Evolutionary conservation across 2,888 invertebrate species (phyloP), one percentile per base, ranked within the genome.

Genomic region (Deroplatys truncata): DNA sequence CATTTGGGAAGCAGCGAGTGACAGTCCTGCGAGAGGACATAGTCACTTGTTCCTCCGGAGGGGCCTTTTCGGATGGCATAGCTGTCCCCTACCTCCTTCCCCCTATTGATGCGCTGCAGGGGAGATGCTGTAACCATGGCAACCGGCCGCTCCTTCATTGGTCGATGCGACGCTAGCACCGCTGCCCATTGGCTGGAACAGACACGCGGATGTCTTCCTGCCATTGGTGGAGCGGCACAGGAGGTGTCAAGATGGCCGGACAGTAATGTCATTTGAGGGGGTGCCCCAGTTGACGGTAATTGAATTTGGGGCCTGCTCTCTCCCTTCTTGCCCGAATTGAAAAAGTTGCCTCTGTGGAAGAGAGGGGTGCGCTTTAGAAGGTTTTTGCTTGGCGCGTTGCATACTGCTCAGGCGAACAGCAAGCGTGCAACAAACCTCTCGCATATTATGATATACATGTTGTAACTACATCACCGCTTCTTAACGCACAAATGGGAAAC

Each of bases 61-160:
- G 56, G 25, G 56, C 16, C 16, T 72, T 72, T 72, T 72, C 56
- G 56, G 56, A 72, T 72, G 56, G 20, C 56, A 72, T 72, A 72
- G 56, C 56, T 72, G 56, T 72, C 56, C 56, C 56, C 56, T 72
- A 20, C 56, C 56, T 72, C 56, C 56, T 72, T 72, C 56, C 56
- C 56, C 56, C 72, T 82, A 87, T 31, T 87, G 87, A 87, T 87
- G 87, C 56, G 49, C 87, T 31, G 86, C 29, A 82, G 43, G 83
- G 43, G 83, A 35, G 87, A 87, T 87, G 87, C 82, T 83, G 87
- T 87, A 35, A 35, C 87, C 87, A 87, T 87, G 43, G 87, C 87
- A 83, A 87, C 87, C 25, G 35, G 29, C 29, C 9, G 82, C 28
- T 25, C 82, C 83, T 10, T 28, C 43, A 87, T 87, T 87, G 87